These are phyloP conservation scores for Prorops nasuta DNA, from an alignment of 1,140 invertebrate genomes.

Conservation along the genomic window DNA sequence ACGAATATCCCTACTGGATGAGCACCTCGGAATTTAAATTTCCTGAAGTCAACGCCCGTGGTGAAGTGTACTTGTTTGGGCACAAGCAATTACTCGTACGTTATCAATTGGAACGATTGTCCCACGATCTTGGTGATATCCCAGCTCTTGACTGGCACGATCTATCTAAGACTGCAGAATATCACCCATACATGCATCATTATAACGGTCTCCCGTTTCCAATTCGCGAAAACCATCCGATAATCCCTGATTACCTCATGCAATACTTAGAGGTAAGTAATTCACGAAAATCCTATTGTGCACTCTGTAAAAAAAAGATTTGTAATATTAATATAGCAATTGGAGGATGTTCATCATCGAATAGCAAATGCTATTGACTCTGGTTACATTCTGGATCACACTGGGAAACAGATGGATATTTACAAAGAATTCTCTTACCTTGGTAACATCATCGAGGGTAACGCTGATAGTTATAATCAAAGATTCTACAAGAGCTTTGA, in stretches of 20 bases:
- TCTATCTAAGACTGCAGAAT: slow-evolving; percentile 61
- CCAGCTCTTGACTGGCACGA: slow-evolving; percentile 57
- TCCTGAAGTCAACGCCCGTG: slow-evolving; percentile 58
- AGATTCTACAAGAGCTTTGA: slow-evolving; percentile 54
- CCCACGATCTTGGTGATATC: slow-evolving; percentile 64
- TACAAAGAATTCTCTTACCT: slow-evolving; percentile 60
- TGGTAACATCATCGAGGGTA: slow-evolving; percentile 59
- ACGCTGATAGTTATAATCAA: slow-evolving; percentile 53
- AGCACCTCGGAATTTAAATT: slow-evolving; percentile 54
- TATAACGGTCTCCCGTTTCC: slow-evolving; percentile 67
- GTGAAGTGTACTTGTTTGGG: slow-evolving; percentile 63
- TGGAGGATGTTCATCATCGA: slow-evolving; percentile 61
- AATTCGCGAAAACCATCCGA: slow-evolving; percentile 55
- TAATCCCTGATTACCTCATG: slow-evolving; percentile 42
- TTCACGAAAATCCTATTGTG: slow-evolving; percentile 3
- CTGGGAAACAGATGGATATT: slow-evolving; percentile 57
- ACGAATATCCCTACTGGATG: slow-evolving; percentile 65
- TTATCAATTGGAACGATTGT: slow-evolving; percentile 69
- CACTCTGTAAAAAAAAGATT: background rate
- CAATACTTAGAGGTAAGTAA: slow-evolving; percentile 29
- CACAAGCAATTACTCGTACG: slow-evolving; percentile 65
- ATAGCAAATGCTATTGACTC: slow-evolving; percentile 64
- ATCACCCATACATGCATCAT: slow-evolving; percentile 61
- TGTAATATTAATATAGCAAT: slow-evolving; percentile 46
- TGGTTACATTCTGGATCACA: slow-evolving; percentile 57